Evolutionary conservation across 2,797 vertebrate species (phyloP).

Genomic region (Mormyrops boulengeri): DNA sequence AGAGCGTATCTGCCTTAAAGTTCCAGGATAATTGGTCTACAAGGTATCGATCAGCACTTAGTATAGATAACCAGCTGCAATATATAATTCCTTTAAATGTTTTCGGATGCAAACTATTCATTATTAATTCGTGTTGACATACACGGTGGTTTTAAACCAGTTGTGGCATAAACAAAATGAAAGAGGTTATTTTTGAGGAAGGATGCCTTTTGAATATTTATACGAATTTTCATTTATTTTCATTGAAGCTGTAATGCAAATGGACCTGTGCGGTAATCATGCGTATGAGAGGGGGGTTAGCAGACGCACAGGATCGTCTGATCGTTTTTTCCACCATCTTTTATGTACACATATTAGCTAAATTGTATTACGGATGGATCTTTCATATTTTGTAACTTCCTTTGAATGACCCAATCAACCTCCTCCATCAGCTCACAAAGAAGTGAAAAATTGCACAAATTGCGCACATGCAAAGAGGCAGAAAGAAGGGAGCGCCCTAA

Average conservation of each 20-base stretch:
- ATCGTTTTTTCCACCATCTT: not conserved
- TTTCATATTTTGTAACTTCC: not conserved
- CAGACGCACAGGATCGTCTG: not conserved
- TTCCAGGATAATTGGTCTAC: not conserved
- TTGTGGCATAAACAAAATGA: not conserved
- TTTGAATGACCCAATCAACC: not conserved
- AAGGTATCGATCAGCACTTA: not conserved
- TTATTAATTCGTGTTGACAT: constrained; percentile 1
- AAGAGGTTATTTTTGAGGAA: not conserved
- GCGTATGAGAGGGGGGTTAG: not conserved
- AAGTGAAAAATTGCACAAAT: not conserved
- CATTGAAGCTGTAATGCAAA: not conserved
- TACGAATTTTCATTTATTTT: constrained; percentile 1
- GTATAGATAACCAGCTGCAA: constrained; percentile 10
- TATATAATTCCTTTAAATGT: constrained; percentile 11
- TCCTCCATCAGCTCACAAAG: not conserved
- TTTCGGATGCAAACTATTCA: not conserved
- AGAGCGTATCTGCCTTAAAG: constrained; percentile 4
- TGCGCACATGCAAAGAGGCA: not conserved
- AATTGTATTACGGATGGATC: not conserved
- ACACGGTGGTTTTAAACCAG: not conserved
- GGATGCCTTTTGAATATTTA: not conserved
- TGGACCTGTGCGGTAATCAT: not conserved
- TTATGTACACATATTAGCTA: not conserved
- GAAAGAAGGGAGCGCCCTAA: not conserved